These are phyloP conservation scores for Prunella fulvescens DNA, from an alignment of 2,113 vertebrate species.

Conservation along the genomic window DNA sequence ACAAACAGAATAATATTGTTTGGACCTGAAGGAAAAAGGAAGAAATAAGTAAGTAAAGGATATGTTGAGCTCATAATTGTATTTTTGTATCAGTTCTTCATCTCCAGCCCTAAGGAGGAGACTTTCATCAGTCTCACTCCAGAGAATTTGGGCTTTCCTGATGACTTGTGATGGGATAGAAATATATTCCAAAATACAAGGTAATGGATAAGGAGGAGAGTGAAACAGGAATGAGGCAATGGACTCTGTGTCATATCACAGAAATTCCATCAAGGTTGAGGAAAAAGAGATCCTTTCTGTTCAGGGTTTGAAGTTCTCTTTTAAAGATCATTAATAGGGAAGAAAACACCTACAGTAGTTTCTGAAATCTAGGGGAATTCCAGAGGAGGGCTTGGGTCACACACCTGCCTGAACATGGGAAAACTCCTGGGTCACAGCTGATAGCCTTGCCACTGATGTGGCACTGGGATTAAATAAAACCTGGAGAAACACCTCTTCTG, in stretches of 20 bases:
- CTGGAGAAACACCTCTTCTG: background rate
- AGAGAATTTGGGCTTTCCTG: background rate
- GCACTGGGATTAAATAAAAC: background rate
- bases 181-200: background rate
- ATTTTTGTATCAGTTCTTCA: background rate
- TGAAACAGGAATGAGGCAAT: background rate
- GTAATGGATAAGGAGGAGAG: background rate
- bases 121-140: background rate
- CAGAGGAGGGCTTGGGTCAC: background rate
- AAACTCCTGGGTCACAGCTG: background rate
- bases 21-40: background rate
- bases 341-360: background rate
- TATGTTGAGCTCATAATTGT: accelerated
- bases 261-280: background rate
- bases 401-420: background rate
- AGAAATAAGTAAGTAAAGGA: background rate
- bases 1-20: background rate
- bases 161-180: background rate
- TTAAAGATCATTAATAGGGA: background rate
- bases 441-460: background rate
- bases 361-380: background rate
- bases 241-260: accelerated
- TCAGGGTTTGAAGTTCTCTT: background rate
- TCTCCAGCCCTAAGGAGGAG: background rate
- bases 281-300: background rate